Evolutionary conservation across 2,797 vertebrate species (phyloP).

Genomic region (Thripadectes ignobilis): DNA sequence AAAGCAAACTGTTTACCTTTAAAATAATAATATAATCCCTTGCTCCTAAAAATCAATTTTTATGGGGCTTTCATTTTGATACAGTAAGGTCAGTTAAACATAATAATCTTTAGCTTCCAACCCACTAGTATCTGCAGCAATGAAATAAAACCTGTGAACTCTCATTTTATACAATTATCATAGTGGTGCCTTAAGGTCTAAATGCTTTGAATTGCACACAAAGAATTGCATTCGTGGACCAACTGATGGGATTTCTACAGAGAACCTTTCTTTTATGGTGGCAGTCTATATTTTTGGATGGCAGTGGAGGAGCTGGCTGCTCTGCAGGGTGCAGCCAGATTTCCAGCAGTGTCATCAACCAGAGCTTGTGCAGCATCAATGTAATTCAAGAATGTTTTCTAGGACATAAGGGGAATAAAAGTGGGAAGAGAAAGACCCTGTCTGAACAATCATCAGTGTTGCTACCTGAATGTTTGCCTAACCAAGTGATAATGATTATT

Average conservation of each 20-base stretch:
- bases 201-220: background rate
- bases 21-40: background rate
- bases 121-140: background rate
- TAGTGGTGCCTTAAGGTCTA: background rate
- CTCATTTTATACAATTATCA: background rate
- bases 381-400: background rate
- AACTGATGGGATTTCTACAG: background rate
- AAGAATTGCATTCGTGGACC: background rate
- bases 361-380: background rate
- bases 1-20: background rate
- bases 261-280: background rate
- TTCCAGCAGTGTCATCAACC: background rate
- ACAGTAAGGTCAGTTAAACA: background rate
- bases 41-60: background rate
- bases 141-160: background rate
- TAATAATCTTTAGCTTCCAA: background rate
- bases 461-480: background rate
- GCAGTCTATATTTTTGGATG: accelerated
- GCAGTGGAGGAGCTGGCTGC: accelerated
- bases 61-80: background rate
- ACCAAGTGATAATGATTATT: background rate
- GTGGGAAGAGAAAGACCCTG: background rate
- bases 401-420: background rate
- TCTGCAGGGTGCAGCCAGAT: background rate
- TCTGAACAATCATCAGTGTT: background rate